Percentiles rank a stretch among this genome's conserved stretches.
Conservation (phyloP, 2,113 vertebrate species). For the Rissa tridactyla region DNA sequence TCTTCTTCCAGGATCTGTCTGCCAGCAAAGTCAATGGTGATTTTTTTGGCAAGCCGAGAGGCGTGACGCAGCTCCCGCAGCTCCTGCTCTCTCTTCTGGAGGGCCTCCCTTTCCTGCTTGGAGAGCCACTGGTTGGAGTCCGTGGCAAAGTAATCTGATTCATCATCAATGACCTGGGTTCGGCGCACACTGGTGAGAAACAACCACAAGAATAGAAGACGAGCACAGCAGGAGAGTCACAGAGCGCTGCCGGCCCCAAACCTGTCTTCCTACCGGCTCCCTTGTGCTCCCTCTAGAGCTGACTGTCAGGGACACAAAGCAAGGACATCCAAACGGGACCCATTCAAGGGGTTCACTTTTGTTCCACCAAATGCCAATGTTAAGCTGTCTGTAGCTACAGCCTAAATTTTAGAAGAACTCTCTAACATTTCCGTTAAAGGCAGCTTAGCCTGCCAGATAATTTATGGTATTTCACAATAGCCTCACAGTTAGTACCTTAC, state of each 20-base stretch:
- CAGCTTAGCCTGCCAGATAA: background rate
- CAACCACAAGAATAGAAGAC: background rate
- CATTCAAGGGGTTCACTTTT: background rate
- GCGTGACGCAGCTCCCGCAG: constrained; percentile 87
- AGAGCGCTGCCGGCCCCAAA: background rate
- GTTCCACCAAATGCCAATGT: accelerated
- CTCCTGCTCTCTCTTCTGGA: constrained; percentile 87
- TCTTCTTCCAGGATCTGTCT: constrained; percentile 88
- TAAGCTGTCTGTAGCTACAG: background rate
- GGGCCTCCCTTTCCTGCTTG: constrained; percentile 81
- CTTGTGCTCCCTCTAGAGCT: background rate
- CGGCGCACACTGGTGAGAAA: constrained; percentile 80
- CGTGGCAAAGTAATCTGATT: constrained; percentile 92
- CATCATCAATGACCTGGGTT: constrained; percentile 95
- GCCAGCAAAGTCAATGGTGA: constrained; percentile 95
- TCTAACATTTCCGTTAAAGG: background rate
- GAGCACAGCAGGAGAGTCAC: background rate
- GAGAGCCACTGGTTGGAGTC: constrained; percentile 98
- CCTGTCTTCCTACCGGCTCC: background rate
- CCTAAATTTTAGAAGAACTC: background rate
- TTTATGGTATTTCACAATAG: background rate
- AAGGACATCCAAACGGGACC: background rate
- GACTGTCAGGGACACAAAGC: background rate
- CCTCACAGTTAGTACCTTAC: constrained; percentile 62
- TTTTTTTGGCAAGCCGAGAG: constrained; percentile 84